Conservation (phyloP, 2,113 vertebrate genomes). For the Periophthalmodon schlosseri region DNA sequence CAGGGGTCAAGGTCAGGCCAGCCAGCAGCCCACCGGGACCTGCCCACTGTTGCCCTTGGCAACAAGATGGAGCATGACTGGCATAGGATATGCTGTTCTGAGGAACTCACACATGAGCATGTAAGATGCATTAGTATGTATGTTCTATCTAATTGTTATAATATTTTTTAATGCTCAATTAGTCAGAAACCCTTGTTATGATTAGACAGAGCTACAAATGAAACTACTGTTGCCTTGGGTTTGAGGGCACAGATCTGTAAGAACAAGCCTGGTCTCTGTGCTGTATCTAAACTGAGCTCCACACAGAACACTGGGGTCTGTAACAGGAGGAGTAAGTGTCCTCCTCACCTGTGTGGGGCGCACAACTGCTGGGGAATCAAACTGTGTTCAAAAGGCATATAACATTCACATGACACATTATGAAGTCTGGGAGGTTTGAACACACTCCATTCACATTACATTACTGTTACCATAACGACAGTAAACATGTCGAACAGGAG, state of each 20-base stretch:
- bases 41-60: conserved; percentile 68
- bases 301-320: too few species aligned
- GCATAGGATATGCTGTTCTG: conserved; percentile 41
- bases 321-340: too few species aligned
- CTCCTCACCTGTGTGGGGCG: too few species aligned
- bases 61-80: conserved; percentile 39
- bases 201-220: neutral
- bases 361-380: too few species aligned
- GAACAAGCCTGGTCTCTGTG: neutral
- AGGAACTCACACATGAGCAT: neutral
- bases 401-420: too few species aligned
- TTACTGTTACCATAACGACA: neutral
- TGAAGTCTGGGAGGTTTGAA: too few species aligned
- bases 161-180: too few species aligned
- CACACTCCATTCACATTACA: too few species aligned
- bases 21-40: conserved; percentile 55
- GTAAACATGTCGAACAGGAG: neutral
- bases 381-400: too few species aligned
- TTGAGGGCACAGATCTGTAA: neutral
- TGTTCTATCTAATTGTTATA: neutral
- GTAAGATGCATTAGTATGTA: neutral
- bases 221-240: neutral
- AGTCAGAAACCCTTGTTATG: neutral
- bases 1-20: conserved; percentile 67
- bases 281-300: neutral